Evolutionary conservation across 2,888 invertebrate genomes (phyloP), one percentile per base, ranked within the genome.

Genomic region (Chymomyza fuscimana): DNA sequence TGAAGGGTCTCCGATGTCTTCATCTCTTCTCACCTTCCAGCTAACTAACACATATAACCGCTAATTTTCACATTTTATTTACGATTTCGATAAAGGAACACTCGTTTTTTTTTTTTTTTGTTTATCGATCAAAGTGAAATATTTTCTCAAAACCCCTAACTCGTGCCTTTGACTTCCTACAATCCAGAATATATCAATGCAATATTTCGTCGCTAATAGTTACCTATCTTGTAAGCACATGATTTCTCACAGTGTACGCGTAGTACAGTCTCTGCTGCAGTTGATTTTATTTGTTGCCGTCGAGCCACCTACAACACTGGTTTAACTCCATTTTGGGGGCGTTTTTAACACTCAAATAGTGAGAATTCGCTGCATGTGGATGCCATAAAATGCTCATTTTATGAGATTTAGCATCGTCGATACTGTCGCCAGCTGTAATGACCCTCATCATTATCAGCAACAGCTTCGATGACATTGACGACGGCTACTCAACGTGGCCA

Each of bases 401-500:
- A 61, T 58, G 54, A 72, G 66, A 64, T 58, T 25, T 58, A 12
- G 12, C 40, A 4, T 46, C 40, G 58, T 58, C 58, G 58, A 58
- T 25, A 12, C 58, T 58, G 22, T 58, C 58, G 25, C 40, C 40
- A 46, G 40, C 19, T 58, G 60, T 60, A 87, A 73, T 83, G 87
- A 85, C 82, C 73, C 85, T 81, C 73, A 78, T 78, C 80, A 82
- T 82, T 82, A 82, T 87, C 81, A 73, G 50, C 76, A 69, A 51
- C 69, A 74, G 51, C 67, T 76, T 73, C 76, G 72, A 76, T 76
- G 76, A 72, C 81, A 22, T 29, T 58, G 58, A 58, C 29, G 58
- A 58, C 15, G 58, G 29, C 58, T 22, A 58, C 58, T 58, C 58
- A 25, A 25, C 16, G 78, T 67, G 69, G 19, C 56, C 72, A 60